Percentiles rank a stretch among this genome's conserved stretches.
Conservation (phyloP, 2,113 vertebrate genomes). For the Scytalopus superciliaris region DNA sequence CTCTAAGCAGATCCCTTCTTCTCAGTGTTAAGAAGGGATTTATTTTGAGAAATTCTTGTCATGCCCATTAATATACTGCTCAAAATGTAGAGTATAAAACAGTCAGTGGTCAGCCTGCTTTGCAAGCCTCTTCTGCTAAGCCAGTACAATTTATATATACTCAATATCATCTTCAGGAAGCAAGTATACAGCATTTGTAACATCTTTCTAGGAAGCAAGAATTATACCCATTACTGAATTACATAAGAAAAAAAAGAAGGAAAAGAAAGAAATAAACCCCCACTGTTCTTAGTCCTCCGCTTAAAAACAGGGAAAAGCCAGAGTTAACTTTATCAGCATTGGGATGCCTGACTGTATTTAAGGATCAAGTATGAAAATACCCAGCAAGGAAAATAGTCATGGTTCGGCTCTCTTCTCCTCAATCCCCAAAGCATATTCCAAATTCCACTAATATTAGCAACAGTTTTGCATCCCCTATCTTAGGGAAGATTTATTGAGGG, state of each 20-base stretch:
- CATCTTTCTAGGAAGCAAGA: conserved; percentile 16
- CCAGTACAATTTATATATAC: conserved; percentile 28
- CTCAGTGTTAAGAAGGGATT: conserved; percentile 34
- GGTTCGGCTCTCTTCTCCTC: not conserved
- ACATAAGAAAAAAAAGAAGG: not conserved
- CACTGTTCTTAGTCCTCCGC: not conserved
- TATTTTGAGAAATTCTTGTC: conserved; percentile 34
- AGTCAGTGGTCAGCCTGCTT: conserved; percentile 26
- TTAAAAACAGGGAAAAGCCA: not conserved
- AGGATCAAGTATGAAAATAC: conserved; percentile 17
- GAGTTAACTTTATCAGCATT: not conserved
- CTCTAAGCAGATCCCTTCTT: conserved; percentile 27
- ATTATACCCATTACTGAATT: not conserved
- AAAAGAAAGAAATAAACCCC: not conserved
- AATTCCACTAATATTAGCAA: conserved; percentile 14
- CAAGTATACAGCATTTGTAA: conserved; percentile 35
- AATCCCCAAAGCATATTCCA: conserved; percentile 10
- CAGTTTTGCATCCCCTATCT: not conserved
- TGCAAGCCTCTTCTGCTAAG: conserved; percentile 48
- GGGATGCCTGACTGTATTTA: not conserved
- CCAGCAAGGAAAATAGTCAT: not conserved
- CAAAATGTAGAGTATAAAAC: conserved; percentile 40
- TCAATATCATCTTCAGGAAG: conserved; percentile 36
- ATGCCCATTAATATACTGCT: conserved; percentile 42
- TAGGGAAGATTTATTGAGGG: conserved; percentile 18